Percentiles rank a stretch among this genome's conserved stretches.
These are phyloP conservation scores for Neria commutata DNA, from an alignment of 2,888 invertebrate genomes.

Conservation along the genomic window DNA sequence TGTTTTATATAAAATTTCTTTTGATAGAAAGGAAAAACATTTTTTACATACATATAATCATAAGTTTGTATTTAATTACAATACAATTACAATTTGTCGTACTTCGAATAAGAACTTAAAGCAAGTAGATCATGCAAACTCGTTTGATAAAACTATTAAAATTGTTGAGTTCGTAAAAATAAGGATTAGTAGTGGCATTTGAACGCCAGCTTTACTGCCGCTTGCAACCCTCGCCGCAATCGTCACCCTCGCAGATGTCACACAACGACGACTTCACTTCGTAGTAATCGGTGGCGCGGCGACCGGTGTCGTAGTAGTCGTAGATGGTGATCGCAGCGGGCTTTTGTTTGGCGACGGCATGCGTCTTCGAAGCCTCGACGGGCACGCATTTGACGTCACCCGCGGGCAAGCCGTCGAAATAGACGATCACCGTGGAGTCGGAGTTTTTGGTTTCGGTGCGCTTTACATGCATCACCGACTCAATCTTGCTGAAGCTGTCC, in stretches of 20 bases:
- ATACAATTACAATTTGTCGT: too few relatives aligned
- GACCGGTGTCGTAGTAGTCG: slow-evolving; percentile 87
- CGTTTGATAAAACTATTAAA: too few relatives aligned
- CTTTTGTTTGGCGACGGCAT: slow-evolving; percentile 84
- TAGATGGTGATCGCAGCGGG: slow-evolving; percentile 84
- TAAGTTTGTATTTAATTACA: too few relatives aligned
- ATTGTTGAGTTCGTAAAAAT: too few relatives aligned
- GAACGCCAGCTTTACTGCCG: slow-evolving; percentile 34
- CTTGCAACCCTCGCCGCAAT: slow-evolving; percentile 58
- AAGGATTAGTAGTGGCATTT: too few relatives aligned
- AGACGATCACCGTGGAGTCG: slow-evolving; percentile 70
- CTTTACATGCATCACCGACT: slow-evolving; percentile 62
- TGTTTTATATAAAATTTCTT: too few relatives aligned
- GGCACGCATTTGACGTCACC: slow-evolving; percentile 77
- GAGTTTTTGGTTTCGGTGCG: slow-evolving; percentile 73
- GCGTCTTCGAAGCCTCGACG: slow-evolving; percentile 80
- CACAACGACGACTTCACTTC: slow-evolving; percentile 70
- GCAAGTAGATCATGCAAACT: too few relatives aligned
- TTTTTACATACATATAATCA: too few relatives aligned
- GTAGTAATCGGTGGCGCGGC: slow-evolving; percentile 53
- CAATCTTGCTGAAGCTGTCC: slow-evolving; percentile 71
- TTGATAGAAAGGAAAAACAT: too few relatives aligned
- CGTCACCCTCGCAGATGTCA: slow-evolving; percentile 80
- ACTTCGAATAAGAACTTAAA: too few relatives aligned
- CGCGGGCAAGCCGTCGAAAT: slow-evolving; percentile 71